Evolutionary conservation across 2,113 vertebrate genomes (phyloP), one percentile per base, ranked within the genome.

Genomic region (Gobius niger): DNA sequence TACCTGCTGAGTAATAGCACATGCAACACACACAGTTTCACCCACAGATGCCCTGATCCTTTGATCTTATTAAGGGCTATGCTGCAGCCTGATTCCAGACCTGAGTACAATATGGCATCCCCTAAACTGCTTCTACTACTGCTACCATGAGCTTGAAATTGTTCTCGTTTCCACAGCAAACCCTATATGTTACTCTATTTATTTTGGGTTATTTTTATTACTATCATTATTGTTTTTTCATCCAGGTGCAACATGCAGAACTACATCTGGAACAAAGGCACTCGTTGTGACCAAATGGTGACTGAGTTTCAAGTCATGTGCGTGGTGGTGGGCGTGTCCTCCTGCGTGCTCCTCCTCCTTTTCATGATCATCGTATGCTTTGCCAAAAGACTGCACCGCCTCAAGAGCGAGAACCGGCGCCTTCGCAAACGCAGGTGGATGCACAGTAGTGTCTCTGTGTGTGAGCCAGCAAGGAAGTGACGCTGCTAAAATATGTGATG

Each of bases 341-440:
- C 95, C 0, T 80, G 95, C 0, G 93, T 95, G 62, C 85, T 98
- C 72, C 92, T 98, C 65, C 88, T 99, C 62, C 95, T 99, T 84
- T 94, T 99, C 88, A 97, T 99, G 96, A 94, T 98, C 89, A 92
- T 97, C 0, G 96, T 99, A n/a, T 96, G 96, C 91, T 99, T 99
- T 9, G 95, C 96, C 93, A 99, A 99, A 91, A 95, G 94, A 80
- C 95, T 99, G 68, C 95, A 99, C 80, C 91, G 93, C 87, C 96
- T 99, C 83, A 98, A 95, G 92, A 96, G 93, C 0, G 96, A 99
- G 91, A 99, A 99, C 82, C 94, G 80, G 81, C 95, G 94, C 75
- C 94, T 99, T 71, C 95, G 95, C 64, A 95, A 95, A 85, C 95
- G 94, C 93, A 96, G 95, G 97, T 99, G 90, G 91, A 19, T 24